These are phyloP conservation scores for Cataglyphis cursor DNA, from an alignment of 2,888 invertebrate species.

Conservation along the genomic window DNA sequence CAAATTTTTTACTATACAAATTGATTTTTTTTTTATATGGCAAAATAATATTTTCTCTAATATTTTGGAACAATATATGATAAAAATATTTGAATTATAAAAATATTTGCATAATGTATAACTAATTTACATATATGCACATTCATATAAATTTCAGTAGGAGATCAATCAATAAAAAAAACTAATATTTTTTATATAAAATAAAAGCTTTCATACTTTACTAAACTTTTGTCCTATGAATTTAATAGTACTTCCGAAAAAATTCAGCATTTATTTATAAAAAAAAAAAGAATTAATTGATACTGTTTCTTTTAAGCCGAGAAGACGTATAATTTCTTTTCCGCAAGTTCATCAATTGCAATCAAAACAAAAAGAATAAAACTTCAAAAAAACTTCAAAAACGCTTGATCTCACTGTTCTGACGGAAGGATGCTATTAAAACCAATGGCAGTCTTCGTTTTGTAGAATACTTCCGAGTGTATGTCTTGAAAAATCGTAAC, in stretches of 20 bases:
- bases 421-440: conserved; percentile 4
- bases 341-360: conserved; percentile 55
- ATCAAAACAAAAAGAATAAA: conserved; percentile 4
- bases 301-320: conserved; percentile 57
- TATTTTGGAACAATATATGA: neutral
- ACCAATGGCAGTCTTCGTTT: neutral
- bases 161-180: neutral
- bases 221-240: conserved; percentile 33
- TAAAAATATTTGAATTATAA: neutral
- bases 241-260: conserved; percentile 32
- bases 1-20: neutral
- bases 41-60: neutral
- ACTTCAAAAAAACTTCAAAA: neutral
- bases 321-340: conserved; percentile 48
- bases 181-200: neutral
- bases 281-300: conserved; percentile 63
- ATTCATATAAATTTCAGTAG: neutral
- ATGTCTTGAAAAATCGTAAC: conserved; percentile 13
- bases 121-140: neutral
- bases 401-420: neutral
- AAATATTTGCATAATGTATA: neutral
- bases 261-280: conserved; percentile 62
- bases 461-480: neutral
- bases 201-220: neutral
- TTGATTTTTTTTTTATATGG: neutral